Percentiles rank a stretch among this genome's conserved stretches.
Evolutionary conservation across 2,797 vertebrate genomes (phyloP).

Genomic region (Rhabdophis nuchalis): DNA sequence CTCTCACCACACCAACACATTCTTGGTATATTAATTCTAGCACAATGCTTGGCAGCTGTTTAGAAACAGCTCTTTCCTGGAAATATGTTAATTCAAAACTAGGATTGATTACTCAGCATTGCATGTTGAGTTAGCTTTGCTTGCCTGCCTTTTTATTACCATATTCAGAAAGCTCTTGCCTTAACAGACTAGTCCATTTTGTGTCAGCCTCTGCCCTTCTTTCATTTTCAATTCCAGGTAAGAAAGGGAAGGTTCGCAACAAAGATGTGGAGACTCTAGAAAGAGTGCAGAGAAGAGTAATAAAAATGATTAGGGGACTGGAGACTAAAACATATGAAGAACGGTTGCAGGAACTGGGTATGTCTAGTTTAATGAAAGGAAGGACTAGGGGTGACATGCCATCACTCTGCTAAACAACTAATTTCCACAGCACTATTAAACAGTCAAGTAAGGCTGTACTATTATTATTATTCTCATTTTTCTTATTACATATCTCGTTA

Average conservation of each 20-base stretch:
- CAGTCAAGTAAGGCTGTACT: no score
- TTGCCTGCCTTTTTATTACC: background rate
- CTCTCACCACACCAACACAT: background rate
- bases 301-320: no score
- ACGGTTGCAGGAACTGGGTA: no score
- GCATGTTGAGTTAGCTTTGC: background rate
- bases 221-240: background rate
- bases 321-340: no score
- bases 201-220: background rate
- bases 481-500: no score
- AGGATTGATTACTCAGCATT: background rate
- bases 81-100: background rate
- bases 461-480: no score
- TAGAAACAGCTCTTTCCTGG: background rate
- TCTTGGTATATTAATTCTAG: background rate
- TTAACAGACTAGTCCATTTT: background rate
- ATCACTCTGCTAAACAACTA: no score
- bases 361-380: no score
- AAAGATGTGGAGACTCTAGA: no score
- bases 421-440: no score
- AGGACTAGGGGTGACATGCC: no score
- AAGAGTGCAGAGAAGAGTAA: no score
- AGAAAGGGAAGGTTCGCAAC: background rate
- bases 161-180: background rate
- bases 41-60: background rate